These are phyloP conservation scores for Hydrozoanthus tunicans DNA, from an alignment of 64 coral and sea anemone species.

Conservation along the genomic window DNA sequence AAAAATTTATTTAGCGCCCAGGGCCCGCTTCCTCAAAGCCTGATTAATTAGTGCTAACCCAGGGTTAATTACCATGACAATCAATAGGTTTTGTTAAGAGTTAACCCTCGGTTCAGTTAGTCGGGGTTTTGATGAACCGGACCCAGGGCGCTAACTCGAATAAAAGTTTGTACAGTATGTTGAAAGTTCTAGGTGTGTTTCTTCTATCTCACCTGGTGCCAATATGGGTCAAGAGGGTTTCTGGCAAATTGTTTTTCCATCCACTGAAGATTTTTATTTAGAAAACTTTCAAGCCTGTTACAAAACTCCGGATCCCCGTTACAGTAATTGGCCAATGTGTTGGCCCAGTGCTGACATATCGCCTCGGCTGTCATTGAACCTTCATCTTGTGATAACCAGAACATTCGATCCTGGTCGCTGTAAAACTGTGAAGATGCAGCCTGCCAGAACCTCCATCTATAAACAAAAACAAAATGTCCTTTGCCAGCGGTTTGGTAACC, in stretches of 20 bases:
- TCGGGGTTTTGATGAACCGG: too few relatives aligned
- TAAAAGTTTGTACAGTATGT: not conserved
- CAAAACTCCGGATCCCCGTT: conserved; percentile 5
- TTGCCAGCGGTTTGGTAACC: too few relatives aligned
- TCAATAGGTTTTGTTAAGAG: too few relatives aligned
- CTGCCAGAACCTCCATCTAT: conserved; percentile 40
- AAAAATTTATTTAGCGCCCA: not conserved
- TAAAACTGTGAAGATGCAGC: conserved; percentile 33
- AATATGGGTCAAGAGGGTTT: conserved; percentile 25
- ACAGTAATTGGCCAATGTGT: conserved; percentile 32
- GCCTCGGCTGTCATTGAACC: conserved; percentile 40
- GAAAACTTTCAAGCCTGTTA: conserved; percentile 3
- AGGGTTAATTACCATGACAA: too few relatives aligned
- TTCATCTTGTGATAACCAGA: conserved; percentile 25
- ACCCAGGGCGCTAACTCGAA: not conserved
- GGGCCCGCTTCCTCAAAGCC: too few relatives aligned
- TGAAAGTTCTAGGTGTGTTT: too few relatives aligned
- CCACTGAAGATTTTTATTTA: conserved; percentile 29
- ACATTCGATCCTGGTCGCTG: conserved; percentile 46
- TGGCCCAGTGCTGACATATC: conserved; percentile 32
- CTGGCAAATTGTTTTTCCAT: conserved; percentile 5
- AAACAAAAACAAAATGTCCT: not conserved
- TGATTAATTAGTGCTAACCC: too few relatives aligned
- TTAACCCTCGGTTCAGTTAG: too few relatives aligned
- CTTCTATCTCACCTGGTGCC: conserved; percentile 38